Evolutionary conservation across 2,888 invertebrate genomes (phyloP).

Genomic region (Xanthorhoe designata): DNA sequence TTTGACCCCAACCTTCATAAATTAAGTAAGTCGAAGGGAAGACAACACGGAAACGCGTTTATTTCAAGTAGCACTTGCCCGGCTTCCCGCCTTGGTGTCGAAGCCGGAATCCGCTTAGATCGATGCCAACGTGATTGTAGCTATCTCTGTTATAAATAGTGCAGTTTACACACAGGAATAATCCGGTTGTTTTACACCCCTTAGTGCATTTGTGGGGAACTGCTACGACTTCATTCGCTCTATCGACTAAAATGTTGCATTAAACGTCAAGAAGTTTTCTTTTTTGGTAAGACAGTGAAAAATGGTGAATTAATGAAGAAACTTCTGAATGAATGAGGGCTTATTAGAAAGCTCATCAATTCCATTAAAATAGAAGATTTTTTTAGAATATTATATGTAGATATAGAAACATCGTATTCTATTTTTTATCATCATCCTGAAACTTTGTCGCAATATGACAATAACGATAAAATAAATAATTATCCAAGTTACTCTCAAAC

Average conservation of each 20-base stretch:
- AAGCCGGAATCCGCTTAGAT: slow-evolving; percentile 69
- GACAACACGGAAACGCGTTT: slow-evolving; percentile 66
- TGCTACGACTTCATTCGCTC: slow-evolving; percentile 8
- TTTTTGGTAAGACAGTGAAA: background rate
- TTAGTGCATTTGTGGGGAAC: slow-evolving; percentile 35
- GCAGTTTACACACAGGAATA: slow-evolving; percentile 31
- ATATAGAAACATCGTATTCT: too few relatives aligned
- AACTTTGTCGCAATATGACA: slow-evolving; percentile 15
- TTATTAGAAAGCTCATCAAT: background rate
- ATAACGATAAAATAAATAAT: slow-evolving; percentile 26
- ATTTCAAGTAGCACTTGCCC: slow-evolving; percentile 56
- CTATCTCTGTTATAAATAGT: slow-evolving; percentile 43
- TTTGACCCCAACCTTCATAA: slow-evolving; percentile 31
- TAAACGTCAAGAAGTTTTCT: background rate
- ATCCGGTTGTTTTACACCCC: slow-evolving; percentile 36
- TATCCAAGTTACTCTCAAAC: slow-evolving; percentile 28
- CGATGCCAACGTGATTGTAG: slow-evolving; percentile 62
- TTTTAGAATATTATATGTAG: too few relatives aligned
- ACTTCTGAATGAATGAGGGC: background rate
- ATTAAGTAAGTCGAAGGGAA: slow-evolving; percentile 63
- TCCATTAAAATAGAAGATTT: too few relatives aligned
- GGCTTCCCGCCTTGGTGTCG: slow-evolving; percentile 73
- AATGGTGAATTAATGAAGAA: background rate
- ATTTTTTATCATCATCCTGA: background rate
- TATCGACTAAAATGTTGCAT: background rate